Conservation (phyloP, 2,888 invertebrate genomes). For the Leptopilina drosophilae region DNA sequence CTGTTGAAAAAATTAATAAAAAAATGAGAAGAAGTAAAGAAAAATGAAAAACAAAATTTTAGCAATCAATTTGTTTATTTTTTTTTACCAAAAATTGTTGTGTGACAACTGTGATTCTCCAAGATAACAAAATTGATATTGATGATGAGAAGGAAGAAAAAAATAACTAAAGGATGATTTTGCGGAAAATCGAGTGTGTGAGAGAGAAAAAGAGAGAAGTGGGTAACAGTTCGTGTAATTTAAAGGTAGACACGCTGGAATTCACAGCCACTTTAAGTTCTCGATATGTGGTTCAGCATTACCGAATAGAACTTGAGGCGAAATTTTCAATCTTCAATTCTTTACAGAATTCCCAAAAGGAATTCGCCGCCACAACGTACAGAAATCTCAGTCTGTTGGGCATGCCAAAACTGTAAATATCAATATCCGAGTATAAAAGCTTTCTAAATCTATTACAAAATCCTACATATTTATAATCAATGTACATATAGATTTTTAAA, state of each 20-base stretch:
- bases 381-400: background rate
- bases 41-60: too few species aligned
- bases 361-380: background rate
- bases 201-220: background rate
- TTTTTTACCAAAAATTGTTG: too few species aligned
- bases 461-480: background rate
- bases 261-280: constrained; percentile 13
- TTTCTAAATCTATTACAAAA: background rate
- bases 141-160: background rate
- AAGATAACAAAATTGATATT: constrained; percentile 15
- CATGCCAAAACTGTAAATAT: constrained; percentile 23
- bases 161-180: background rate
- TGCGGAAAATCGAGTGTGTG: background rate
- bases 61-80: too few species aligned
- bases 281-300: background rate
- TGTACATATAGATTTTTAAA: too few species aligned
- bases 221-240: constrained; percentile 23
- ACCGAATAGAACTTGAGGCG: constrained; percentile 12
- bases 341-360: constrained; percentile 8
- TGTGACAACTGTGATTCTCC: too few species aligned
- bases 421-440: background rate
- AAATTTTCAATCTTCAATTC: constrained; percentile 32
- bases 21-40: too few species aligned
- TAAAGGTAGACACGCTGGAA: constrained; percentile 22
- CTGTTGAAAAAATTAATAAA: too few species aligned